Base-by-base conservation (phyloP, 2,797 vertebrate genomes). In the Calcarius lapponicus region DNA sequence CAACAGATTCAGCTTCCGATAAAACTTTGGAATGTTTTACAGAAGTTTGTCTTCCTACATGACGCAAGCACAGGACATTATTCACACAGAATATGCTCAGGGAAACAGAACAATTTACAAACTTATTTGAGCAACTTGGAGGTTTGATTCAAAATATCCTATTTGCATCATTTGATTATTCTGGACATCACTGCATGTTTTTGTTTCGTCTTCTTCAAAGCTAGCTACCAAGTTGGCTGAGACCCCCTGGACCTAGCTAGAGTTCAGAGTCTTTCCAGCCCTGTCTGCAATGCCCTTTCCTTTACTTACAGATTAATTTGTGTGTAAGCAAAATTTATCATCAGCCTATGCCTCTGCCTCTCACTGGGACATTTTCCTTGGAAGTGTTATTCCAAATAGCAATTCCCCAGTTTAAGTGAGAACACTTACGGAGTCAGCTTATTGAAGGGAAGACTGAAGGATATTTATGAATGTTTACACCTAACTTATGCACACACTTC, bases 401-500 rank as follows among this genome's bases (percentile, higher is more conserved):
- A 92, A 48, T 94, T 95, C 76, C 36, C 34, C 45, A 76, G 70
- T 86, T 92, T 42, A 76, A 90, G 48, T 80, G 80, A 92, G 93
- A 95, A 88, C 64, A 64, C 70, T 89, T 86, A 91, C 0, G 4
- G 50, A 95, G 47, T 82, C 75, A 92, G 20, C 8, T 92, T 69
- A 84, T 21, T 70, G 85, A 71, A 88, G 57, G n/a, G 60, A 92
- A 88, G 53, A 26, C 42, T 85, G 78, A 67, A 79, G 60, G 74
- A 20, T 82, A 88, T 93, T 96, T 95, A 64, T 64, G 87, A 84
- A 84, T 92, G 86, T 95, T 93, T 94, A 67, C 74, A 71, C 19
- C 16, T 91, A 94, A 70, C 24, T 54, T 79, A 76, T 54, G 62
- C 58, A 56, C 82, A 65, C 61, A 80, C 25, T 74, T 85, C 47